Base-by-base conservation (phyloP, 2,888 invertebrate genomes). In the Dorcus parallelipipedus region DNA sequence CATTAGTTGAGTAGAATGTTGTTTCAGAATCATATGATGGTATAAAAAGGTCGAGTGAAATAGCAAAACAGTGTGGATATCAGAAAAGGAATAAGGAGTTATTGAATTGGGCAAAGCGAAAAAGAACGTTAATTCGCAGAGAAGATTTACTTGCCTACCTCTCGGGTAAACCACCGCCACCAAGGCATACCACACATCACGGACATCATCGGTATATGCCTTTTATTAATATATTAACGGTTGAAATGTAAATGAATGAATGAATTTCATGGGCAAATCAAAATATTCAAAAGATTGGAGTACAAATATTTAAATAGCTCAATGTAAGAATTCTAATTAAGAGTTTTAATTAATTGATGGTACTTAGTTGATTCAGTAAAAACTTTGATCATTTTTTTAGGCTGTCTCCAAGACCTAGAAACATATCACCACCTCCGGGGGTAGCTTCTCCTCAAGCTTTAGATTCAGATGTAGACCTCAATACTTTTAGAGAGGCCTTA, bases 61-160 rank as follows among this genome's bases (percentile, higher is more conserved):
- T 87, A 69, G 89, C 89, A 42, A 79, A 85, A 66, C 89, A 90
- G 72, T 84, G 83, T 74, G 91, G 90, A 60, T 84, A 85, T 74
- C 89, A 90, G 74, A 85, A 86, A 74, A 82, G 89, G 71, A 89
- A 87, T 71, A 85, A 84, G 75, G 91, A 91, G 79, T 78, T 91
- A 69, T 82, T 90, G 67, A 86, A 87, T 69, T 91, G 90, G 91
- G 89, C 87, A 10, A 90, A 88, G 77, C 84, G 85, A 76, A 83
- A 88, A 76, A 82, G 89, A 66, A 76, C 80, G 49, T 83, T 86
- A 75, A 90, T 91, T 67, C 82, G 88, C 26, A 81, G 90, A 42
- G 90, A 91, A 71, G 91, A 91, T 73, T 80, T 91, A 26, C 79
- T 91, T 68, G 88, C 90, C 14, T 91, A 88, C 80, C 81, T 91